Base-by-base conservation (phyloP, 2,113 vertebrate genomes). In the Corythoichthys intestinalis region DNA sequence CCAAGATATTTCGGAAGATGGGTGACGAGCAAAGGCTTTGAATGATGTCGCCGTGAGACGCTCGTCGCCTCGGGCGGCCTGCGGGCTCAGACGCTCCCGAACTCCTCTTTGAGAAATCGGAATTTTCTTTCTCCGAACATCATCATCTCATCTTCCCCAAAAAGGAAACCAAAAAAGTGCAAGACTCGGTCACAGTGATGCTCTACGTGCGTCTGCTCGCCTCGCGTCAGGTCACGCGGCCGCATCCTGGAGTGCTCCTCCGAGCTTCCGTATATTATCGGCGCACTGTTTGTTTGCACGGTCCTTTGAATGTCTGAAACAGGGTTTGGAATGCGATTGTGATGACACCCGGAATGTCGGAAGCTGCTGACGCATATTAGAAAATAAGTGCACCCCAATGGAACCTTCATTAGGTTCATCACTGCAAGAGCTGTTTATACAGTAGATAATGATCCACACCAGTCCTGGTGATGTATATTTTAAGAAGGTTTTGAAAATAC, bases 331-430 rank as follows among this genome's bases (percentile, higher is more conserved):
- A 80, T 82, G 81, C 72, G 69, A 79, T 72, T 74, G 73, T 46
- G 48, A 66, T 77, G 84, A 69, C 75, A 60, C 38, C 65, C 82
- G 85, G 82, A 86, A 90, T 86, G 84, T 69, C 53, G 75, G 56
- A 66, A 54, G 65, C 66, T 70, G 67, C 72, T 34, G 69, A 70
- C 54, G 53, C 71, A 53, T 67, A 59, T 52, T 62, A 20, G 68
- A 79, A 74, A 65, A 65, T 62, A 68, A 63, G 81, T 68, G 52
- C 66, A 52, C 37, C 49, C 49, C 44, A 37, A 20, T 35, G 11
- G 56, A 65, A 15, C 20, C 20, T 28, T 28, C 20, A 28, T 28
- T 28, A 28, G 20, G 20, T 28, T 28, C 20, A 28, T 28, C 20
- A 28, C 20, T 28, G 20, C 20, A 28, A 28, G 20, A 28, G 20